These are phyloP conservation scores for Hydrochoerus hydrochaeris DNA, from an alignment of 2,113 vertebrate species.

Conservation along the genomic window DNA sequence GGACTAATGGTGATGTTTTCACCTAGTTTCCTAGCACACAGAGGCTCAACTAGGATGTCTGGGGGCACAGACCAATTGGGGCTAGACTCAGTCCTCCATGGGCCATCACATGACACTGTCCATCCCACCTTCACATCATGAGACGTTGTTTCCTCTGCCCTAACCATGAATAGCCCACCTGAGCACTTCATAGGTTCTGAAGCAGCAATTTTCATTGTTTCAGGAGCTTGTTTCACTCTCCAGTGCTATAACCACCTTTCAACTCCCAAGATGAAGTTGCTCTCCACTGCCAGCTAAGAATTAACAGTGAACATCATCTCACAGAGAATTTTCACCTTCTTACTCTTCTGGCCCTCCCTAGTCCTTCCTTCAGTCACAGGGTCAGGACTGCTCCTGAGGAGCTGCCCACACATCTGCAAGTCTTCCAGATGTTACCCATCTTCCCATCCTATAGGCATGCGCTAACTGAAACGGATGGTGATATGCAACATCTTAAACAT, in stretches of 20 bases:
- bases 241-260: slow-evolving; percentile 11
- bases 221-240: not conserved
- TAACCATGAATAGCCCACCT: not conserved
- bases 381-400: slow-evolving; percentile 54
- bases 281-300: not conserved
- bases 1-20: not conserved
- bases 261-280: not conserved
- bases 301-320: not conserved
- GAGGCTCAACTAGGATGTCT: not conserved
- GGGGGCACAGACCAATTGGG: not conserved
- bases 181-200: not conserved
- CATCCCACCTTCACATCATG: no score
- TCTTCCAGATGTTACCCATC: not conserved
- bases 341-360: not conserved
- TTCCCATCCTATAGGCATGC: not conserved
- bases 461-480: not conserved
- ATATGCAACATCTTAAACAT: not conserved
- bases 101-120: not conserved
- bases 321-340: not conserved
- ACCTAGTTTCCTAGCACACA: not conserved
- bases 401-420: not conserved
- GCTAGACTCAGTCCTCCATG: not conserved
- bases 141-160: not conserved
- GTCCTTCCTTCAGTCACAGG: slow-evolving; percentile 56
- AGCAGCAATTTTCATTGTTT: not conserved